Base-by-base conservation (phyloP, 2,797 vertebrate species). In the Hoplostethus mediterraneus region DNA sequence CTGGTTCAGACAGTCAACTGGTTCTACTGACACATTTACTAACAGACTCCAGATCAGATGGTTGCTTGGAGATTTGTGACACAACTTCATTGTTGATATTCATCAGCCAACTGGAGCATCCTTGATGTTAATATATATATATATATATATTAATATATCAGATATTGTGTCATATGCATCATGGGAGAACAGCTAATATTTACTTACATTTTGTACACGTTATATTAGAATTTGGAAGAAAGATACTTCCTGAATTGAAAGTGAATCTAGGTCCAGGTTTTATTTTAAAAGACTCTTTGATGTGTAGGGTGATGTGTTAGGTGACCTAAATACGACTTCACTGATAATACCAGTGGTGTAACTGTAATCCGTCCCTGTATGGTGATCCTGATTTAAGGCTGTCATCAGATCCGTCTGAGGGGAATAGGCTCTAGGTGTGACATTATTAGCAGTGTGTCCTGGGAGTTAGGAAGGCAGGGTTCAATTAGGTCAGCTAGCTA, bases 351-450 rank as follows among this genome's bases (percentile, higher is more conserved):
- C 53, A n/a, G 25, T 11, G 31, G 1, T 55, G 53, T 33, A 55
- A 55, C 21, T 13, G 28, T 55, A 55, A 55, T 31, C 53, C 53
- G 28, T 33, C 53, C 4, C 28, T 55, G 53, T 55, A 16, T 55
- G 28, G 30, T 55, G 30, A 55, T 55, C 53, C 51, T 55, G 53
- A 55, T 33, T 31, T 28, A 55, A 55, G 53, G 12, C 53, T 55
- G 53, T 55, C 8, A 55, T 33, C 16, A 12, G 53, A 55, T 55
- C 53, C 30, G 11, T 12, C 30, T 3, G 53, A 14, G 28, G 28
- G 28, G 21, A 55, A 16, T 4, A 55, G 53, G 30, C 53, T 31
- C 16, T 31, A 55, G 28, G 53, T 54, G 25, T 13, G 14, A 13
- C 53, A 31, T 31, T 31, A 31, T 31, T 31, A 55, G 3, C 21